A percentile compares a stretch with the other conserved stretches of the same genome.
These are phyloP conservation scores for Chrysolina americana DNA, from an alignment of 2,888 invertebrate species.

Conservation along the genomic window DNA sequence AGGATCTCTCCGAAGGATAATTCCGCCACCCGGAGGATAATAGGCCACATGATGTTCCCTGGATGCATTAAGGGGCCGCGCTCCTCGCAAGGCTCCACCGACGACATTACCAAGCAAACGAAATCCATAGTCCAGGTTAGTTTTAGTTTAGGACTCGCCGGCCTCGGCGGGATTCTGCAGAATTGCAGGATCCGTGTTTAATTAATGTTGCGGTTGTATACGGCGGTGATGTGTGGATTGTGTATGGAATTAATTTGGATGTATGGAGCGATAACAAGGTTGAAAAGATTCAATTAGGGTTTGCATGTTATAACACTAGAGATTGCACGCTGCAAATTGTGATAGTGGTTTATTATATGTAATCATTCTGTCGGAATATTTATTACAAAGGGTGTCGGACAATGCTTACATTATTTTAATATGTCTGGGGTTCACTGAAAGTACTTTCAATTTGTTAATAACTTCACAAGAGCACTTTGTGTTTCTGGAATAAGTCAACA, in stretches of 20 bases:
- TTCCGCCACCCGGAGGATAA: constrained; percentile 39
- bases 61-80: constrained; percentile 81
- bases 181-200: constrained; percentile 30
- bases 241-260: constrained; percentile 33
- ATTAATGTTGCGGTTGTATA: constrained; percentile 39
- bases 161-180: constrained; percentile 17
- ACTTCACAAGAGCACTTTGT: no score
- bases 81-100: constrained; percentile 82
- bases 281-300: not conserved
- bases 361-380: no score
- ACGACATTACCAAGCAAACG: constrained; percentile 81
- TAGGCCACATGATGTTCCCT: constrained; percentile 72
- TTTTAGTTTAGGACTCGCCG: constrained; percentile 12
- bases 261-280: not conserved
- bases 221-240: constrained; percentile 36
- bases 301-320: not conserved
- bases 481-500: no score
- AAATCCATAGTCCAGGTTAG: constrained; percentile 80
- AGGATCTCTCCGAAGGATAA: constrained; percentile 45
- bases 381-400: no score
- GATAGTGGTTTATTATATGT: no score
- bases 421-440: no score
- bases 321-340: not conserved
- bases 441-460: no score
- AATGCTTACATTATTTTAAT: no score